These are phyloP conservation scores for Phalacrocorax carbo DNA, from an alignment of 2,113 vertebrate species.

Conservation along the genomic window DNA sequence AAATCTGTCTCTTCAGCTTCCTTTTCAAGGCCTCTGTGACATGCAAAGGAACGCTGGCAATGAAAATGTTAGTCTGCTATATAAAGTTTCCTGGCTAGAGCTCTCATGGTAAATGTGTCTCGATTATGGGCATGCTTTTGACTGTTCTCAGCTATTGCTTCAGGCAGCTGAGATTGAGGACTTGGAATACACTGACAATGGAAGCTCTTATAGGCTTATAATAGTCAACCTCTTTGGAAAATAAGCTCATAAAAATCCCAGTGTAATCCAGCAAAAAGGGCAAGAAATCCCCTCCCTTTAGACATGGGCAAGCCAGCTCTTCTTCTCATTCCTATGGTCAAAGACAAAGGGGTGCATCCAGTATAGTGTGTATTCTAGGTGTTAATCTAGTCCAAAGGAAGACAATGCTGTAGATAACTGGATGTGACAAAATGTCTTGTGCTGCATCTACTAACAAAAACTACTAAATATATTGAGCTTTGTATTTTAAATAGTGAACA, in stretches of 20 bases:
- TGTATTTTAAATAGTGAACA: neutral
- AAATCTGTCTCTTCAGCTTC: slow-evolving; percentile 27
- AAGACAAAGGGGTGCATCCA: neutral
- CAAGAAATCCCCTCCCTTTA: neutral
- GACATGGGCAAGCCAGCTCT: neutral
- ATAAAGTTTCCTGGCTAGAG: slow-evolving; percentile 47
- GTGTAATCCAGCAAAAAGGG: neutral
- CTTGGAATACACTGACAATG: neutral
- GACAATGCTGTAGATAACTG: neutral
- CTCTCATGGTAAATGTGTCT: neutral
- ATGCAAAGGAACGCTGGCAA: slow-evolving; percentile 14
- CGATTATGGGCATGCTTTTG: slow-evolving; percentile 44
- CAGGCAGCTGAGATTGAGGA: neutral
- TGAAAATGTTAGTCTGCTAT: slow-evolving; percentile 1
- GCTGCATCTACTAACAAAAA: neutral
- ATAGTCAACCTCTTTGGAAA: slow-evolving; percentile 44
- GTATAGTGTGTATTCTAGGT: neutral
- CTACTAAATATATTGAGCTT: neutral
- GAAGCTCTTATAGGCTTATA: slow-evolving; percentile 29
- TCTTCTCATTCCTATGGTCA: neutral
- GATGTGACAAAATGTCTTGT: neutral
- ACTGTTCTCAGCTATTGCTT: slow-evolving; percentile 15
- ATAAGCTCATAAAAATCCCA: slow-evolving; percentile 31
- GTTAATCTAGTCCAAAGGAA: neutral
- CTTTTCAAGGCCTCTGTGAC: slow-evolving; percentile 19